Conservation (phyloP, 92 coral and sea anemone species). For the Porites cylindrica region DNA sequence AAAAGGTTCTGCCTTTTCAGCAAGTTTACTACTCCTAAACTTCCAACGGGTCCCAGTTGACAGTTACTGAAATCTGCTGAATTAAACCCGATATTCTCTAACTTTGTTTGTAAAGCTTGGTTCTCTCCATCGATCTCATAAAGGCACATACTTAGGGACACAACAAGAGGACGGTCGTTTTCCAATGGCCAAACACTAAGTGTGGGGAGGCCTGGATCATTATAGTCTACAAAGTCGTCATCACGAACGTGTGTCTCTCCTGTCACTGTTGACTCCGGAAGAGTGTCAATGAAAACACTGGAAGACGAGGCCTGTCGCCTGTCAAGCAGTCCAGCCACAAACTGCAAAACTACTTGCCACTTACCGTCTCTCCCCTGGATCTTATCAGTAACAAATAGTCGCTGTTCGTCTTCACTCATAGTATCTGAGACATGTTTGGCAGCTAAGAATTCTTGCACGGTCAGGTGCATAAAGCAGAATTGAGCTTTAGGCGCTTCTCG, state of each 20-base stretch:
- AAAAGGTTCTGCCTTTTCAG: not conserved
- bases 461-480: slow-evolving; percentile 58
- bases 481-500: not conserved
- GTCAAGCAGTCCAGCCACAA: slow-evolving; percentile 22
- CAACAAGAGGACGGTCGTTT: not conserved
- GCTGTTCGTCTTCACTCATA: not conserved
- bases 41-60: not conserved
- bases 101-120: not conserved
- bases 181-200: not conserved
- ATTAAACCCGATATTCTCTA: slow-evolving; percentile 3
- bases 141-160: not conserved
- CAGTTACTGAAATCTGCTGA: slow-evolving; percentile 14
- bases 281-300: not conserved
- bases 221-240: too few species aligned
- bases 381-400: slow-evolving; percentile 9
- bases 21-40: not conserved
- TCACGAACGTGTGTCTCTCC: too few species aligned
- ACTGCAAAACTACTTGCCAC: slow-evolving; percentile 57
- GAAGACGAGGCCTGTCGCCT: not conserved
- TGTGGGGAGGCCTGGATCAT: too few species aligned
- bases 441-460: slow-evolving; percentile 57
- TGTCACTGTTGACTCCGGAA: not conserved
- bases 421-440: slow-evolving; percentile 19
- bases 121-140: not conserved
- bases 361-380: slow-evolving; percentile 17